Evolutionary conservation across 2,888 invertebrate species (phyloP).

Genomic region (Cataglyphis cursor): DNA sequence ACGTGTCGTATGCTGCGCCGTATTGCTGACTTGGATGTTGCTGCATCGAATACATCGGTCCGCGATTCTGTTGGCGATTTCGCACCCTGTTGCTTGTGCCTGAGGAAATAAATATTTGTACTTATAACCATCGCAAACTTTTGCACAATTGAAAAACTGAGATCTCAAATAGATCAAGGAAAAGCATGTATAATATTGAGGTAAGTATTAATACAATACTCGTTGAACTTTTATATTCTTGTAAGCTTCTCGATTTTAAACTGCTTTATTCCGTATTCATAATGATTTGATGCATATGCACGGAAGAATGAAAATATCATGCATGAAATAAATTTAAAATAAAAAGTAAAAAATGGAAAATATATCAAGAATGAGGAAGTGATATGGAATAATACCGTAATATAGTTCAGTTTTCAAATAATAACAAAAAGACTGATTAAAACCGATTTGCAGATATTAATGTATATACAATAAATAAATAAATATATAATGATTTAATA

Average conservation of each 20-base stretch:
- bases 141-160: not conserved
- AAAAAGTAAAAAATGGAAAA: not conserved
- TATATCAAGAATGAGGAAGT: not conserved
- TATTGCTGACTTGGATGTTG: not conserved
- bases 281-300: not conserved
- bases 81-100: conserved; percentile 13
- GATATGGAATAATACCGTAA: not conserved
- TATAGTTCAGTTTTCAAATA: not conserved
- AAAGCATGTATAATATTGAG: not conserved
- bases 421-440: no score
- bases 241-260: not conserved
- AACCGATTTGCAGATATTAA: no score
- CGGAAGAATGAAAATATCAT: not conserved
- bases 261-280: not conserved
- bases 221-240: not conserved
- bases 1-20: not conserved
- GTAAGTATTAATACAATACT: conserved; percentile 1
- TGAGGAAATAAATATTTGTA: not conserved
- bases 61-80: conserved; percentile 20
- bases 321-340: not conserved
- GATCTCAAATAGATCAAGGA: not conserved
- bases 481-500: no score
- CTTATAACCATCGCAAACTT: not conserved
- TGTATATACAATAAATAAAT: no score
- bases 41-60: not conserved